Evolutionary conservation across 1,140 invertebrate species (phyloP), one percentile per base, ranked within the genome.

Genomic region (Cyclargus thomasi): DNA sequence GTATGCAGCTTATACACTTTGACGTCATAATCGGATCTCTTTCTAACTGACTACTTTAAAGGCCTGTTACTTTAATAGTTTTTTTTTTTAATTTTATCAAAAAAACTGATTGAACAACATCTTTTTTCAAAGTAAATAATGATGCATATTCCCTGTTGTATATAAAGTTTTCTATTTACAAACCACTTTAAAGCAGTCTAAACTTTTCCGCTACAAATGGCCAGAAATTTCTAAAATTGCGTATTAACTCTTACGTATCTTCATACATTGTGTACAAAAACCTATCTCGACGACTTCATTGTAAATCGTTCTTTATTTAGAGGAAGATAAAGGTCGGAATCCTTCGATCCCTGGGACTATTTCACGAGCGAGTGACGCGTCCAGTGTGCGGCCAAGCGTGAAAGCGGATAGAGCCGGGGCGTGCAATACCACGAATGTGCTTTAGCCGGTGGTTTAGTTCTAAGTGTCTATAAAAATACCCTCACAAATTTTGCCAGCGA

Each of bases 161-260:
- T 29, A 29, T 29, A 29, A 29, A 7, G 8, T 29, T 29, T 29
- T 29, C 29, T 29, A 29, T 29, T 29, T 29, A 29, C 5, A 47
- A 47, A 47, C 11, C 39, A 47, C 39, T 47, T 47, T 47, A 14
- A 47, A 47, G 14, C 39, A 47, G 39, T 47, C 39, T 47, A 47
- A 47, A 47, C 39, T 47, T 59, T 59, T 20, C 55, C 55, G 55
- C 55, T 20, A 20, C 55, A 20, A 59, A 59, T 59, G 18, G 10
- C 55, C 18, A 21, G 55, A 59, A 55, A 59, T 59, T 59, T 59
- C 55, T 59, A 59, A 59, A 59, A 59, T 59, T 59, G 18, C 55
- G 55, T 59, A 59, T 59, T 59, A 59, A 59, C 55, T 59, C 55
- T 59, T 59, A 59, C 55, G 55, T 59, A 59, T 59, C 55, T 59